Base-by-base conservation (phyloP, 92 coral and sea anemone species). In the Palythoa grandiflora region DNA sequence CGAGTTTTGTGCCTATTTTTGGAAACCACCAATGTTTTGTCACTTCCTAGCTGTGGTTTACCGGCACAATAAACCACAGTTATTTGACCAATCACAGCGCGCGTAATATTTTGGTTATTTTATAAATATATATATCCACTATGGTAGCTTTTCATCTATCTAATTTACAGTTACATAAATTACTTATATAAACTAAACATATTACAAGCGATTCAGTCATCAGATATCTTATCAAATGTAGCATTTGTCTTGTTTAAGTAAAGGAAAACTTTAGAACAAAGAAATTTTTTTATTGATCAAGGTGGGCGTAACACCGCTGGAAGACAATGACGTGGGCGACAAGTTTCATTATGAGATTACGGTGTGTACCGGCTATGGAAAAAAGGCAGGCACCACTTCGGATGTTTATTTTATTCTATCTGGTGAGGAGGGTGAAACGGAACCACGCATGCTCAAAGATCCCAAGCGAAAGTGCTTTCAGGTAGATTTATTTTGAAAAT, bases 381-480 rank as follows among this genome's bases (percentile, higher is more conserved):
- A 92, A 78, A 85, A 86, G 17, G 98, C 99, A 1, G 97, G 89
- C 14, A 95, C 98, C 8, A 91, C 98, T 47, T 94, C 99, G 6
- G 91, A 93, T 13, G 96, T 96, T 50, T 95, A 88, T 39, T 93
- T 96, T 73, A 90, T 89, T 15, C 71, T 96, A 28, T 86, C 97
- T 1, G 99, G 99, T 0, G 94, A 92, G 19, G 98, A 96, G 68
- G 96, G 96, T 13, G 97, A 95, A 61, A 87, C 95, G 3, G 96
- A 93, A 19, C 98, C 99, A 2, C 92, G 97, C 53, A 35, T 88
- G 36, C 95, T 96, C 47, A 93, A 91, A 78, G 97, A 96, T 84
- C 89, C 98, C 10, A 96, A 92, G 77, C 94, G 99, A 59, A 93
- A 96, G 91, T 95, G 97, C 80, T 96, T 96, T 68, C 97, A 95